Conservation (phyloP, 2,113 vertebrate genomes). For the Neomonachus schauinslandi region DNA sequence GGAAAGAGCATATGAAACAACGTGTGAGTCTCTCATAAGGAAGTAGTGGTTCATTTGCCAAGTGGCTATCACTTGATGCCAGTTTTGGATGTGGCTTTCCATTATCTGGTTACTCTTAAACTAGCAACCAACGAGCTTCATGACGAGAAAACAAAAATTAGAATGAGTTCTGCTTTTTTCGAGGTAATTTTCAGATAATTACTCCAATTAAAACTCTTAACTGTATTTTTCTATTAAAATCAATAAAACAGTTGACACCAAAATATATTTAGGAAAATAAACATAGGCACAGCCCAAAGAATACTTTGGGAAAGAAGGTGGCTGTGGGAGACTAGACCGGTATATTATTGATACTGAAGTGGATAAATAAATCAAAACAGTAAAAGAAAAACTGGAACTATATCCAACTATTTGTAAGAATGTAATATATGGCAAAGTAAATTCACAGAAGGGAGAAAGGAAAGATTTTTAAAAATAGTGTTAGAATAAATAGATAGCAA, state of each 20-base stretch:
- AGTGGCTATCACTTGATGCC: background rate
- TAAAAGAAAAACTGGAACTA: background rate
- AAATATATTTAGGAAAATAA: slow-evolving; percentile 10
- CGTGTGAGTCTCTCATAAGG: background rate
- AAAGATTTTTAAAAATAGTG: background rate
- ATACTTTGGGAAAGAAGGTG: background rate
- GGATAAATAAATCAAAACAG: background rate
- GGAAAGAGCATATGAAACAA: background rate
- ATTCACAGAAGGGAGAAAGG: background rate
- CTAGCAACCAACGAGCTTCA: background rate
- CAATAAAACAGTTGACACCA: background rate
- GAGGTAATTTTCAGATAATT: slow-evolving; percentile 19
- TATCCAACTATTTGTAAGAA: background rate
- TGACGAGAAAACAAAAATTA: background rate
- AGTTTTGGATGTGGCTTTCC: background rate
- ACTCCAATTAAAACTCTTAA: background rate
- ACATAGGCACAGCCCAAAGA: background rate
- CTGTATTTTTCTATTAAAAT: slow-evolving; percentile 11
- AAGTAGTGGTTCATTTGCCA: background rate
- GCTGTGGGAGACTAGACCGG: background rate
- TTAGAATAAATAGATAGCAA: background rate
- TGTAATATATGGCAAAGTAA: background rate
- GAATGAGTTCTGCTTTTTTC: background rate
- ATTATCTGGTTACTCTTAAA: background rate
- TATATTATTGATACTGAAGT: background rate